Base-by-base conservation (phyloP, 2,113 vertebrate genomes). In the Paralichthys olivaceus region DNA sequence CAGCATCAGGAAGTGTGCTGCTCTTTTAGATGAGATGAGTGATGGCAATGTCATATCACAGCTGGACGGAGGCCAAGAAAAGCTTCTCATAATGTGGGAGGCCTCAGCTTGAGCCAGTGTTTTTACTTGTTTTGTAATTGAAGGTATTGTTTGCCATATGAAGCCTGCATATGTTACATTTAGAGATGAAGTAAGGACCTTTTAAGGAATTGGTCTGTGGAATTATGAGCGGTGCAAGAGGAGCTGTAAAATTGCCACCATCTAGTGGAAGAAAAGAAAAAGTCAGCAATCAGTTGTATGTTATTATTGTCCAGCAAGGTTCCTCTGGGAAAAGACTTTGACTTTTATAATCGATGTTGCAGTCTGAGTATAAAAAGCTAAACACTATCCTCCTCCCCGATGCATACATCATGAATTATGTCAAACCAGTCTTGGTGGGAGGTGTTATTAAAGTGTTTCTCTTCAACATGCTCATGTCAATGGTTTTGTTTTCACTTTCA, bases 261-360 rank as follows among this genome's bases (percentile, higher is more conserved):
- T 77, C 91, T 91, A 82, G 80, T 90, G 89, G 81, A 64, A n/a
- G 6, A 0, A 49, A 40, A 53, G 17, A 9, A 43, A 1, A 64
- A 1, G 15, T 22, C 3, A 69, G 19, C 22, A 5, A 28, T 63
- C 4, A 40, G 25, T 23, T 14, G 26, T 14, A 22, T 28, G 4
- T 17, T 2, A 7, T 19, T 53, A 51, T 37, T 34, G 0, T n/a
- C 15, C 32, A 37, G 34, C 7, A n/a, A 60, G 25, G 23, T 5
- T 28, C 25, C 17, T 26, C 25, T 58, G 56, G 25, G n/a, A 22
- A 40, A 13, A 40, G 34, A 23, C 25, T 26, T 25, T 29, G 4
- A 29, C 14, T 19, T 29, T 29, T 29, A 17, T 57, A 25, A 57
- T 23, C n/a, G 23, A 25, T 55, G 53, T 55, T 55, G 22, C n/a